Evolutionary conservation across 2,113 vertebrate genomes (phyloP), one percentile per base, ranked within the genome.

Genomic region (Gymnarchus niloticus): DNA sequence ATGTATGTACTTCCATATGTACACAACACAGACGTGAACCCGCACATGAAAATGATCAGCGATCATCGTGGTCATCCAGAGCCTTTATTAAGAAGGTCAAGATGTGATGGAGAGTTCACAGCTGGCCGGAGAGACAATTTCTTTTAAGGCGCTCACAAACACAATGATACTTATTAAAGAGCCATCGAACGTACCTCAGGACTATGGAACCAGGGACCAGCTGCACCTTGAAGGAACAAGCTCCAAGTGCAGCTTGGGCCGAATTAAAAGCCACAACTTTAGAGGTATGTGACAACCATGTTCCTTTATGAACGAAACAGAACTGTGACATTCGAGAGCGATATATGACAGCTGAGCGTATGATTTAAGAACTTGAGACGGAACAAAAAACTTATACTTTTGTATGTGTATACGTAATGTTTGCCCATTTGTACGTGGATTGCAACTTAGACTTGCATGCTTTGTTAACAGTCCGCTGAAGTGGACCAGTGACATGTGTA

Each of bases 401-500:
- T 51, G 51, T 6, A 73, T 73, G 19, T 19, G 33, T 73, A 37
- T 73, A 19, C 25, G 51, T 33, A 48, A 37, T 1, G 37, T 49
- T 76, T 44, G 48, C n/a, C 37, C 14, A 23, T 28, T 69, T 21
- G 17, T 83, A 10, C 33, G 21, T 84, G 14, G 57, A 65, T 21
- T 14, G 83, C 10, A 49, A 12, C n/a, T 51, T 61, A 65, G 51
- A 84, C 23, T 8, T 17, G 46, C 57, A 84, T 2, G 44, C 21
- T 48, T 46, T 14, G 41, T 77, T 85, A 6, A 21, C 23, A 44
- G 9, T n/a, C 49, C 17, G 9, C 65, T 52, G 85, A 84, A 51
- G 87, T 57, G 59, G 28, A 90, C 85, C 86, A 88, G 73, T 80
- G 84, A n/a, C 9, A 52, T 49, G 25, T 21, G n/a, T 54, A 37